Percentiles rank a stretch among this genome's conserved stretches.
These are phyloP conservation scores for Galaxea fascicularis DNA, from an alignment of 92 coral and sea anemone genomes.

Conservation along the genomic window DNA sequence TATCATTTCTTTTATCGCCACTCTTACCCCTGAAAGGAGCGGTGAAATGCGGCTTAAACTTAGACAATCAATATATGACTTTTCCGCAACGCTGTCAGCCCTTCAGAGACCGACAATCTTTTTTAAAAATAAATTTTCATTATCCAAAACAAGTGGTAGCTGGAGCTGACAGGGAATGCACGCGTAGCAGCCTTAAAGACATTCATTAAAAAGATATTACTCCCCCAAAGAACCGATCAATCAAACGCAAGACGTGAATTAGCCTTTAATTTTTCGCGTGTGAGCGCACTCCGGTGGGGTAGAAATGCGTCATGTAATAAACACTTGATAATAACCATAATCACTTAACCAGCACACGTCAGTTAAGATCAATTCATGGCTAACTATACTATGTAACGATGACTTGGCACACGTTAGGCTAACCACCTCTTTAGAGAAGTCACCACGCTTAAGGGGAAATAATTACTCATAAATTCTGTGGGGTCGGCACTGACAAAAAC, in stretches of 20 bases:
- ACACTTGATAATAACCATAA: slow-evolving; percentile 27
- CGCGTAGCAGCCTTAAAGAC: background rate
- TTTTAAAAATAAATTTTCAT: background rate
- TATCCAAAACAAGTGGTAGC: background rate
- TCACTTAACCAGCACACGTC: slow-evolving; percentile 41
- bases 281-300: background rate
- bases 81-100: slow-evolving; percentile 23
- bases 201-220: background rate
- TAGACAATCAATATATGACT: slow-evolving; percentile 21
- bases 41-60: background rate
- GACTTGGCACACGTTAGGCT: slow-evolving; percentile 35
- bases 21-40: background rate
- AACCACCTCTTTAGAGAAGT: background rate
- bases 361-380: background rate
- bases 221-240: background rate
- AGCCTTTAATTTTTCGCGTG: slow-evolving; percentile 2
- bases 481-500: background rate
- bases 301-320: slow-evolving; percentile 36
- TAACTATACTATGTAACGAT: slow-evolving; percentile 7
- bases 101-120: background rate
- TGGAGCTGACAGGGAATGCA: background rate
- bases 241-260: background rate
- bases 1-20: background rate
- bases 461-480: background rate
- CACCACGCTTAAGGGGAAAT: background rate